Evolutionary conservation across 2,888 invertebrate genomes (phyloP).

Genomic region (Leptinotarsa rubiginosa): DNA sequence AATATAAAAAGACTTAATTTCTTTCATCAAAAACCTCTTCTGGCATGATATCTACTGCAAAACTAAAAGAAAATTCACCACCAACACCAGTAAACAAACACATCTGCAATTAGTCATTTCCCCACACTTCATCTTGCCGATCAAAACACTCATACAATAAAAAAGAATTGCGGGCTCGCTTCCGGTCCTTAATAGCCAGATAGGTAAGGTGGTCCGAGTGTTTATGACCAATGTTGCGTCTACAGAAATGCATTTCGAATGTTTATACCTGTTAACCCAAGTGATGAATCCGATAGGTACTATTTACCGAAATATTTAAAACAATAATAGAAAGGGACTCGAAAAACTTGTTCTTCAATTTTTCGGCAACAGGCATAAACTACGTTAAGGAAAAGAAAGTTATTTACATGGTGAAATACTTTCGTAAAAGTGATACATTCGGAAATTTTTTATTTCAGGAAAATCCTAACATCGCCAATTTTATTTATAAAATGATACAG

Average conservation of each 20-base stretch:
- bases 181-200: slow-evolving; percentile 35
- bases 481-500: no score
- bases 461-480: no score
- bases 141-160: slow-evolving; percentile 28
- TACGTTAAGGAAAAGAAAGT: neutral
- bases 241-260: slow-evolving; percentile 33
- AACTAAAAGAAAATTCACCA: neutral
- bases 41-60: no score
- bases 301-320: slow-evolving; percentile 13
- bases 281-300: slow-evolving; percentile 13
- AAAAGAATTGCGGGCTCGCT: slow-evolving; percentile 30
- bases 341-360: neutral
- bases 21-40: no score
- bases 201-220: slow-evolving; percentile 36
- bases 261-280: slow-evolving; percentile 15
- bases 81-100: neutral
- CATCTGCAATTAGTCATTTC: slow-evolving; percentile 3
- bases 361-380: neutral
- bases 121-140: slow-evolving; percentile 16
- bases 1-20: no score
- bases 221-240: slow-evolving; percentile 39
- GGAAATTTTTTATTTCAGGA: no score
- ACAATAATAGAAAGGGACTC: slow-evolving; percentile 10
- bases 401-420: no score
- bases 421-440: no score